These are phyloP conservation scores for Macquaria australasica DNA, from an alignment of 2,113 vertebrate species.

Conservation along the genomic window DNA sequence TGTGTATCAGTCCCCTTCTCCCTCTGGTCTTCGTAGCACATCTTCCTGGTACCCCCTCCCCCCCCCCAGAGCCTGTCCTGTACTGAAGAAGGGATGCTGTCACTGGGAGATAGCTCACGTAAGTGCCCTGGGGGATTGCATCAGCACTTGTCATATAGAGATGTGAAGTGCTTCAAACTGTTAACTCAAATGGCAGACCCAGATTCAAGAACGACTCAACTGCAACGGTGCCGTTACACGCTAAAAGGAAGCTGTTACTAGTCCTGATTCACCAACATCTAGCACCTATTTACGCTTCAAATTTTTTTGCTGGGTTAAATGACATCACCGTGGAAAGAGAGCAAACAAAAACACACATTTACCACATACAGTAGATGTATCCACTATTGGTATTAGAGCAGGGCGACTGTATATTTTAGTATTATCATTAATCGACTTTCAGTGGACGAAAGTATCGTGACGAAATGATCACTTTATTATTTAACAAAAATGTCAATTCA, in stretches of 20 bases:
- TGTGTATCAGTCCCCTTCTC: constrained; percentile 28
- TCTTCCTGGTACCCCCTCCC: constrained; percentile 10
- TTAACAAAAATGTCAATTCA: not conserved
- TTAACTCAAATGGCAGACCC: constrained; percentile 74
- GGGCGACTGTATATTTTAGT: not conserved
- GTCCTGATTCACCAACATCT: constrained; percentile 58
- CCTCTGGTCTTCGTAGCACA: constrained; percentile 36
- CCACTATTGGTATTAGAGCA: not conserved
- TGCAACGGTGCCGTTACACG: constrained; percentile 35
- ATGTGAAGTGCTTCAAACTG: constrained; percentile 79
- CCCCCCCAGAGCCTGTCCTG: constrained; percentile 37
- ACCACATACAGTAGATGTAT: not conserved
- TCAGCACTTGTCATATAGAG: constrained; percentile 79
- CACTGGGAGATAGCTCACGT: constrained; percentile 73
- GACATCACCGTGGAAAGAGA: not conserved
- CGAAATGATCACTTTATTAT: not conserved
- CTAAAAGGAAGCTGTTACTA: constrained; percentile 66
- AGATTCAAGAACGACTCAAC: constrained; percentile 63
- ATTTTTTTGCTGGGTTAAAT: constrained; percentile 37
- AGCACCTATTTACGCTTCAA: constrained; percentile 32
- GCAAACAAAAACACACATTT: not conserved
- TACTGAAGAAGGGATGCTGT: constrained; percentile 73
- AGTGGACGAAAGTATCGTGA: constrained; percentile 3
- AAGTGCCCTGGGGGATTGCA: constrained; percentile 77
- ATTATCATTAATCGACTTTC: not conserved